These are phyloP conservation scores for Saguinus imperator DNA, from an alignment of 2,113 vertebrate species.

Conservation along the genomic window DNA sequence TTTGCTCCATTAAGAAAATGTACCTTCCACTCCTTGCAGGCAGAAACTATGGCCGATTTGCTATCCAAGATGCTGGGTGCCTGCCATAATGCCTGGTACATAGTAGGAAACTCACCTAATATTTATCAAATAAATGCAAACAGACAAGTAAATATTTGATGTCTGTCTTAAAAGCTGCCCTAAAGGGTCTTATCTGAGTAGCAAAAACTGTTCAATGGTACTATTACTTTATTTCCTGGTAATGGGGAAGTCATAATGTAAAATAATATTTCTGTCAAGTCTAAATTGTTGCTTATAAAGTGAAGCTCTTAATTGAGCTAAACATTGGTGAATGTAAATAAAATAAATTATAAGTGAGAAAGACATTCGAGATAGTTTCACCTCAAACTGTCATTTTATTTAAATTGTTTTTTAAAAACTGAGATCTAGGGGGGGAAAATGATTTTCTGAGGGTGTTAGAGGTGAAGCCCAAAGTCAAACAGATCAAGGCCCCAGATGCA, in stretches of 20 bases:
- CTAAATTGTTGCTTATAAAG: constrained; percentile 29
- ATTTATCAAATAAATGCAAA: neutral
- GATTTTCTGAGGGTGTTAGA: neutral
- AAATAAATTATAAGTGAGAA: constrained; percentile 5
- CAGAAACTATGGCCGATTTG: neutral
- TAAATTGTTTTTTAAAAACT: neutral
- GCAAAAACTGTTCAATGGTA: neutral
- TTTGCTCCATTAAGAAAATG: neutral
- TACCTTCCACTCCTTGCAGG: neutral
- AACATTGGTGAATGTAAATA: constrained; percentile 18
- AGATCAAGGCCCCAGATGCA: neutral
- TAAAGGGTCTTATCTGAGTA: neutral
- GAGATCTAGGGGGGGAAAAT: neutral
- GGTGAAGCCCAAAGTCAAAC: neutral
- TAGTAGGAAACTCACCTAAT: neutral
- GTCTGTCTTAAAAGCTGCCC: neutral
- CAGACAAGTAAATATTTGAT: neutral
- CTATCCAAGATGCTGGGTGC: neutral
- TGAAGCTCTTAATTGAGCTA: neutral
- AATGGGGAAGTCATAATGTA: constrained; percentile 5
- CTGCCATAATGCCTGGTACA: neutral
- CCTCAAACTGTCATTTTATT: neutral
- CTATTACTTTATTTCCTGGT: neutral
- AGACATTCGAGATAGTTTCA: constrained; percentile 5
- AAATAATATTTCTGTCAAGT: neutral